Percentiles rank a stretch among this genome's conserved stretches.
Evolutionary conservation across 2,113 vertebrate species (phyloP).

Genomic region (Struthio camelus): DNA sequence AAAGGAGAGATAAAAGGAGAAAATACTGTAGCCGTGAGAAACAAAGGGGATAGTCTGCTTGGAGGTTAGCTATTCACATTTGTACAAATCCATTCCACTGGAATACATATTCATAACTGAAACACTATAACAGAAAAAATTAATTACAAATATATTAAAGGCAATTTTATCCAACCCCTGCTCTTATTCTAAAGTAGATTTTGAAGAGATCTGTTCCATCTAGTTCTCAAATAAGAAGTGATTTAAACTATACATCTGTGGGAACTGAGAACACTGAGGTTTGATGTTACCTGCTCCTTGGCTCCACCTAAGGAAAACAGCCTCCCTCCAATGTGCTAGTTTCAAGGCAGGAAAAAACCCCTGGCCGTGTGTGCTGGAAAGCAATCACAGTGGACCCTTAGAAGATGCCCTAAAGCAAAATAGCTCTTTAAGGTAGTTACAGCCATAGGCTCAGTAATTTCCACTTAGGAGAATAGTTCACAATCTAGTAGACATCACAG

Average conservation of each 20-base stretch:
- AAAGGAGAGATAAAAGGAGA: background rate
- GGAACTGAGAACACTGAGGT: background rate
- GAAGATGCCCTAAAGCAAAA: background rate
- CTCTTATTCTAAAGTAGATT: background rate
- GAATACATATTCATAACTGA: background rate
- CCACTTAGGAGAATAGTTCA: background rate
- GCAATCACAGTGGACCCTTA: background rate
- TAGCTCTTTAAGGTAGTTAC: background rate
- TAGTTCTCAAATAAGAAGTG: background rate
- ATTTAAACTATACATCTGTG: background rate
- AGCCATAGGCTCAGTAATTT: background rate
- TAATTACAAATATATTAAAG: background rate
- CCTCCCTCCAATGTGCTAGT: too few relatives aligned
- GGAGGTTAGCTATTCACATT: background rate
- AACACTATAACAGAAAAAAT: background rate
- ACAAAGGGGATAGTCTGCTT: background rate
- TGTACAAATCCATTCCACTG: background rate
- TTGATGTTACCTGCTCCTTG: background rate
- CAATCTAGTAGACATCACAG: background rate
- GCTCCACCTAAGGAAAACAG: background rate
- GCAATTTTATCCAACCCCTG: background rate
- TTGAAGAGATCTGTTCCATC: background rate
- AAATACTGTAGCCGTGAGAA: background rate
- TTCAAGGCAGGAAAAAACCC: background rate
- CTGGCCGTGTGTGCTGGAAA: background rate